Percentiles rank a stretch among this genome's conserved stretches.
Conservation (phyloP, 2,888 invertebrate species). For the Oscheius sp. region DNA sequence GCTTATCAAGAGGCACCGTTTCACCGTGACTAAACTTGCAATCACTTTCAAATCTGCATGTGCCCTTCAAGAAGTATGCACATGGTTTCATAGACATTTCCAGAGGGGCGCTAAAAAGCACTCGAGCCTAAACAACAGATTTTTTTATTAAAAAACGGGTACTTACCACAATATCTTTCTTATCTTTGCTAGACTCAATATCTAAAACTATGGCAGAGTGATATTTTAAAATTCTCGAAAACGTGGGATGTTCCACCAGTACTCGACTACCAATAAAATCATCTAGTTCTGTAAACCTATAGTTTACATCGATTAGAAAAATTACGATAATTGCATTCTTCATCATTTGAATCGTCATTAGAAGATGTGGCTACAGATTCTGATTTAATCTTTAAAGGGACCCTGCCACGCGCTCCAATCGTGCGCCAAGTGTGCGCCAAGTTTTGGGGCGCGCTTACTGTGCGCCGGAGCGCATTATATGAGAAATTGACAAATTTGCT, state of each 20-base stretch:
- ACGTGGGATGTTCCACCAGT: constrained; percentile 37
- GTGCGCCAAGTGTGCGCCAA: no score
- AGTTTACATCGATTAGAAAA: not conserved
- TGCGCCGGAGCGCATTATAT: no score
- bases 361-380: not conserved
- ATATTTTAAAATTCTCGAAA: constrained; percentile 29
- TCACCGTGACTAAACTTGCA: constrained; percentile 60
- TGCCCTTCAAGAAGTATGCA: constrained; percentile 47
- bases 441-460: no score
- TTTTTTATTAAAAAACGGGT: not conserved
- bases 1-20: constrained; percentile 41
- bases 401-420: no score
- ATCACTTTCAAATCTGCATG: constrained; percentile 46
- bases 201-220: constrained; percentile 57
- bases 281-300: constrained; percentile 21
- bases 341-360: not conserved
- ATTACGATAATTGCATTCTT: not conserved
- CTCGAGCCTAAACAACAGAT: constrained; percentile 40
- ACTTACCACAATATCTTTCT: not conserved
- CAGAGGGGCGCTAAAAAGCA: constrained; percentile 58
- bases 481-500: no score
- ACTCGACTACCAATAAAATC: constrained; percentile 42
- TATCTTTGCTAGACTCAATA: not conserved
- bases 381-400: no score
- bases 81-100: constrained; percentile 54